Evolutionary conservation across 2,113 vertebrate species (phyloP).

Genomic region (Lasiurus borealis): DNA sequence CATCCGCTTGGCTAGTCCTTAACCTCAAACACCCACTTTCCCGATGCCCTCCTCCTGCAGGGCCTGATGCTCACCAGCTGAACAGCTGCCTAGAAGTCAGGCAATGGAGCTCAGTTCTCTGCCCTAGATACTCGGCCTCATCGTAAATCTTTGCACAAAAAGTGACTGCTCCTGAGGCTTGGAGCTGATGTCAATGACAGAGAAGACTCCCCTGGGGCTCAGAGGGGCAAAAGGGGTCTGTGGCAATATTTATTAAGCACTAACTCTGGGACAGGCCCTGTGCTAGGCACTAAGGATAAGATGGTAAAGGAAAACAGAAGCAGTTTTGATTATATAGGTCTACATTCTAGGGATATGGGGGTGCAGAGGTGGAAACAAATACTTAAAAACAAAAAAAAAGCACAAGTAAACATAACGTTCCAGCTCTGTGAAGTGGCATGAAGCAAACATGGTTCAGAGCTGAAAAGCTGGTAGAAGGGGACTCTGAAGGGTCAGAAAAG

Average conservation of each 20-base stretch:
- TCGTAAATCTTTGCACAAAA: background rate
- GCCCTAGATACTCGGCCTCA: background rate
- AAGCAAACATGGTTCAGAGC: background rate
- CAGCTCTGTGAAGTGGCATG: background rate
- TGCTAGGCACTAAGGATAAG: background rate
- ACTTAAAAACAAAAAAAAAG: background rate
- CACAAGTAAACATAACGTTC: background rate
- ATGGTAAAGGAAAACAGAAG: background rate
- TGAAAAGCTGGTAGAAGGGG: background rate
- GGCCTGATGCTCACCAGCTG: background rate
- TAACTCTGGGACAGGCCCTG: background rate
- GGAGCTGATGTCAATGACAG: background rate
- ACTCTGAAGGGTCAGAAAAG: background rate
- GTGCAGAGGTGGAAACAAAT: background rate
- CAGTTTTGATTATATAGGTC: background rate
- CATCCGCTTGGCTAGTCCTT: slow-evolving; percentile 80
- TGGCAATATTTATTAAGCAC: background rate
- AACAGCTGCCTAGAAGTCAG: background rate
- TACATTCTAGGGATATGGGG: background rate
- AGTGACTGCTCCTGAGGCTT: too few relatives aligned
- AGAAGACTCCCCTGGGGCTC: background rate
- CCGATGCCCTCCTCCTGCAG: background rate
- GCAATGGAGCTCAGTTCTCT: background rate
- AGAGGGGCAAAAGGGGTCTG: background rate
- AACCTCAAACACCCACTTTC: slow-evolving; percentile 75